A percentile compares a stretch with the other conserved stretches of the same genome.
phyloP scores from a whole-genome alignment of 1,140 invertebrate species.

The Drosophila pandora region DNA sequence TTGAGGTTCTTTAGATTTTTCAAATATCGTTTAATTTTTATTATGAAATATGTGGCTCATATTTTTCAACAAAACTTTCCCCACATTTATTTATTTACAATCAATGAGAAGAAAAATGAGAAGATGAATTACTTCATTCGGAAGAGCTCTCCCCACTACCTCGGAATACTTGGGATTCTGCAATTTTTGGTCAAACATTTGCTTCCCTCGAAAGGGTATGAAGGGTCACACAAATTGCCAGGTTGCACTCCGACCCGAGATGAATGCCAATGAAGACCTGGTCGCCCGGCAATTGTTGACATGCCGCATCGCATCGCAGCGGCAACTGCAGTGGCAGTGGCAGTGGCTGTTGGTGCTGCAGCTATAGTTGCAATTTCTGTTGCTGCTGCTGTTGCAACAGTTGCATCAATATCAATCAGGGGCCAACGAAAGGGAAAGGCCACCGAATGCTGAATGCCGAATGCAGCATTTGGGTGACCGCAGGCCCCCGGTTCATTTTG shows the following conservation, averaged over 20 bases:
- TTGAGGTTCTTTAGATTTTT: too few relatives aligned
- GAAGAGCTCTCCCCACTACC: not conserved
- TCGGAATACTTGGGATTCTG: constrained; percentile 3
- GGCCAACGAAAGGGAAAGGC: constrained; percentile 71
- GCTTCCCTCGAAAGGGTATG: constrained; percentile 2
- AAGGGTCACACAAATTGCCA: constrained; percentile 15
- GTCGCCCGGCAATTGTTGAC: constrained; percentile 11
- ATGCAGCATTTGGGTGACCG: constrained; percentile 48
- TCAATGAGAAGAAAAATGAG: not conserved
- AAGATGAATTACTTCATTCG: not conserved
- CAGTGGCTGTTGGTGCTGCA: constrained; percentile 11
- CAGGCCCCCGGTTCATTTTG: constrained; percentile 46
- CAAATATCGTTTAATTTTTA: too few relatives aligned
- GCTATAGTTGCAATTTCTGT: constrained; percentile 6
- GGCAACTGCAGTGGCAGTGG: constrained; percentile 1
- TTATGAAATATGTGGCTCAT: not conserved
- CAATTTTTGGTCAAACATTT: constrained; percentile 8
- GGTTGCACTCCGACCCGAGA: constrained; percentile 21
- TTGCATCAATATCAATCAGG: constrained; percentile 53
- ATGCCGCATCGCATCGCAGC: constrained; percentile 25
- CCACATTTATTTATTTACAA: not conserved
- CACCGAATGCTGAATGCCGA: constrained; percentile 12
- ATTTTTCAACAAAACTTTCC: not conserved
- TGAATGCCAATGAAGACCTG: constrained; percentile 48
- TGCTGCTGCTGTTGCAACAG: constrained; percentile 1